These are phyloP conservation scores for Amazona vittata DNA, from an alignment of 2,113 vertebrate genomes.

Conservation along the genomic window DNA sequence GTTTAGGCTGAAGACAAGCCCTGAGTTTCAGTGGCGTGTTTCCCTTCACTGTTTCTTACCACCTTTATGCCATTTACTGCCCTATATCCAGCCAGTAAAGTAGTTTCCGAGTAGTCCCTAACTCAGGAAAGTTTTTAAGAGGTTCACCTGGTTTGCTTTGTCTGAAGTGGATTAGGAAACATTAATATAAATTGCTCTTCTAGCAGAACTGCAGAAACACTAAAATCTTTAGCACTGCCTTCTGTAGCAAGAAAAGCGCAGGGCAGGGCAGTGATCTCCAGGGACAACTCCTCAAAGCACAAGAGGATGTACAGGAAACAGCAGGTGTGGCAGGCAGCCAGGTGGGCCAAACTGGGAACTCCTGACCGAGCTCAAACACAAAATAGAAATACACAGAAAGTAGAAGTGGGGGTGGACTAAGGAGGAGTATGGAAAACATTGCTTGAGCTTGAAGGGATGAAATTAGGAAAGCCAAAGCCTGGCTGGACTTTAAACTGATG, in stretches of 20 bases:
- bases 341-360: background rate
- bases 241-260: background rate
- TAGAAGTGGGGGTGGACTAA: background rate
- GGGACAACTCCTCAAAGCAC: background rate
- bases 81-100: background rate
- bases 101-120: background rate
- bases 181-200: background rate
- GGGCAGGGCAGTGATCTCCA: background rate
- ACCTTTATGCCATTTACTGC: background rate
- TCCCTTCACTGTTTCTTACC: background rate
- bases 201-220: background rate
- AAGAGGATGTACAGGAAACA: conserved; percentile 3
- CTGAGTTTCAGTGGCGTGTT: background rate
- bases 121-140: background rate
- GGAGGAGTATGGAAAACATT: background rate
- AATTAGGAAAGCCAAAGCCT: background rate
- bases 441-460: background rate
- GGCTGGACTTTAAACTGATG: background rate
- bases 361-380: background rate
- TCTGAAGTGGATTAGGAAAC: conserved; percentile 21
- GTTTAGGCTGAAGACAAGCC: background rate
- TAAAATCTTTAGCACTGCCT: background rate
- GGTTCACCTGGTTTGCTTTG: background rate
- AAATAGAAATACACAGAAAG: background rate
- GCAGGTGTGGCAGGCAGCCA: conserved; percentile 34